Conservation (phyloP, 2,113 vertebrate genomes). For the Struthidea cinerea region DNA sequence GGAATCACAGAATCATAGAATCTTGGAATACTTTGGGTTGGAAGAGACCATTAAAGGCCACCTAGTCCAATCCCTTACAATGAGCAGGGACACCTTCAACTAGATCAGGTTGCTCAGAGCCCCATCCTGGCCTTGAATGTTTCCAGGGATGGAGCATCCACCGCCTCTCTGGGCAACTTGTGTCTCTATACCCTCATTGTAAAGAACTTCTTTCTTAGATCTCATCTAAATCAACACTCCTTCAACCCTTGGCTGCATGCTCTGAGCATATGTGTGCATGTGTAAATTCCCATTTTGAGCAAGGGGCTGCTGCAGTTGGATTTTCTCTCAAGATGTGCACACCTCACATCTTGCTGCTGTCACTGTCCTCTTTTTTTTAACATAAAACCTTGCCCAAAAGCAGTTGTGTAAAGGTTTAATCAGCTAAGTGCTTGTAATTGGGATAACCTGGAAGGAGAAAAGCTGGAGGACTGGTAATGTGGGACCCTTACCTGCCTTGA, state of each 20-base stretch:
- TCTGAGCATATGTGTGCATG: accelerated
- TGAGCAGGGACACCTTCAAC: not conserved
- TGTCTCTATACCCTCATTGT: not conserved
- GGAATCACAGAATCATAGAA: not conserved
- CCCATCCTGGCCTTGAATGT: not conserved
- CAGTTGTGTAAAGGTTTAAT: not conserved
- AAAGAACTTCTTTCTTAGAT: not conserved
- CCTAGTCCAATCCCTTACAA: not conserved
- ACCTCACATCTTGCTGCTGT: not conserved
- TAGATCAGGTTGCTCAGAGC: not conserved
- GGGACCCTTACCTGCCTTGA: not conserved
- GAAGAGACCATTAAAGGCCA: not conserved
- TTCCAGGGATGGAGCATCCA: not conserved
- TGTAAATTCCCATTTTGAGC: not conserved
- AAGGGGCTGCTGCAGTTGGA: not conserved
- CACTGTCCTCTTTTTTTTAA: not conserved
- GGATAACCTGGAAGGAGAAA: not conserved
- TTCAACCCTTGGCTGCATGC: not conserved
- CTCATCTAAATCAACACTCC: not conserved
- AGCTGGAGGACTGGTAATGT: not conserved
- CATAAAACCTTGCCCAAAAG: not conserved
- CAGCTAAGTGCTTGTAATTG: not conserved
- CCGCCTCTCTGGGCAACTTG: not conserved
- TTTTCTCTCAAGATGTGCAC: not conserved
- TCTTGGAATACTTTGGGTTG: not conserved